Evolutionary conservation across 2,888 invertebrate species (phyloP).

Genomic region (Adela reaumurella): DNA sequence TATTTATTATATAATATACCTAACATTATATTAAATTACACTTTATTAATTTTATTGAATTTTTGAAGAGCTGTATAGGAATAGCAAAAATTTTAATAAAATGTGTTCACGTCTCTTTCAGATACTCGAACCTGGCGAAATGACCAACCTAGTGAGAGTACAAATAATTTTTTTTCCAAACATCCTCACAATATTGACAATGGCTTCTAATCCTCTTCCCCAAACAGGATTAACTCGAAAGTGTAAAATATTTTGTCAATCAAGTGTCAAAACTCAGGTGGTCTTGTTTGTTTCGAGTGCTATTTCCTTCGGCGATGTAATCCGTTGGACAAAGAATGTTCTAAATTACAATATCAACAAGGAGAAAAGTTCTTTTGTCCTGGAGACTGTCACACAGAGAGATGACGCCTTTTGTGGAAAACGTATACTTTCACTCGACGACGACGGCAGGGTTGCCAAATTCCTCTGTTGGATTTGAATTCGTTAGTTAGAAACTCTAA

Average conservation of each 20-base stretch:
- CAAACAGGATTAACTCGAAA: slow-evolving; percentile 25
- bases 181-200: slow-evolving; percentile 6
- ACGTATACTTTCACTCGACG: not conserved
- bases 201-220: slow-evolving; percentile 23
- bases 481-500: no score
- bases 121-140: no score
- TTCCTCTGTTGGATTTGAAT: no score
- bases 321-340: not conserved
- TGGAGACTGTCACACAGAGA: not conserved
- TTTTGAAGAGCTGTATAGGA: no score
- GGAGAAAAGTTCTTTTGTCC: slow-evolving; percentile 12
- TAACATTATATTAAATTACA: no score
- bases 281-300: slow-evolving; percentile 24
- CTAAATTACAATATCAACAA: slow-evolving; percentile 38
- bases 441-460: not conserved
- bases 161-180: no score
- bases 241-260: slow-evolving; percentile 48
- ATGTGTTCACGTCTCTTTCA: no score
- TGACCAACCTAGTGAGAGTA: no score
- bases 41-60: no score
- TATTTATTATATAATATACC: no score
- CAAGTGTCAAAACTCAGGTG: slow-evolving; percentile 39
- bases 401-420: not conserved
- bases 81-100: no score
- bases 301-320: slow-evolving; percentile 15